phyloP scores from a whole-genome alignment of 2,113 vertebrate genomes.

The Morphnarchus princeps region DNA sequence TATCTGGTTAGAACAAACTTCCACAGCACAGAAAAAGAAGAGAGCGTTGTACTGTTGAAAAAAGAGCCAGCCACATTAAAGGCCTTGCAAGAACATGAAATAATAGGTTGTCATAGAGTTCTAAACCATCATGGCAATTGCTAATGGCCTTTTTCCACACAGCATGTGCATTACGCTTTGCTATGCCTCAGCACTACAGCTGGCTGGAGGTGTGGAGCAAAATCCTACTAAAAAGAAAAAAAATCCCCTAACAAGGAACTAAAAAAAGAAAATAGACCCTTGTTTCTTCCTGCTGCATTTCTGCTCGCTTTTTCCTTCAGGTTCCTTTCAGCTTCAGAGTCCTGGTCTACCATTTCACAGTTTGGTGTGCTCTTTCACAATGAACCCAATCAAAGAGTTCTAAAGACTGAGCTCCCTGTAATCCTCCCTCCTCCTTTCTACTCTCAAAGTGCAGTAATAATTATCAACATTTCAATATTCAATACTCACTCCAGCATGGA shows the following conservation, averaged over 20 bases:
- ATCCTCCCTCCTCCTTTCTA: neutral
- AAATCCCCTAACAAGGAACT: neutral
- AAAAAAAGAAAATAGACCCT: neutral
- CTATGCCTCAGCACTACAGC: neutral
- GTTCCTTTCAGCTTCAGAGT: neutral
- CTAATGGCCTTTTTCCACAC: fast-evolving
- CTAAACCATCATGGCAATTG: fast-evolving
- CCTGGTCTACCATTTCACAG: neutral
- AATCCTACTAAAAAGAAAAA: neutral
- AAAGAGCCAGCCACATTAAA: neutral
- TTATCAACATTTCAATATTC: fast-evolving
- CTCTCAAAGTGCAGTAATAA: neutral
- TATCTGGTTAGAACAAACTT: neutral
- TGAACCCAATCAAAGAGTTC: neutral
- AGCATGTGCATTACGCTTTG: fast-evolving
- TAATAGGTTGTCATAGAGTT: fast-evolving
- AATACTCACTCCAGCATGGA: neutral
- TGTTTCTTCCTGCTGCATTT: neutral
- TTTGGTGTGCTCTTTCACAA: neutral
- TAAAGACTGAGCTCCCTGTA: neutral
- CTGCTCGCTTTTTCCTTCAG: neutral
- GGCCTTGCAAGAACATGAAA: neutral
- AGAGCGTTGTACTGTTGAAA: fast-evolving
- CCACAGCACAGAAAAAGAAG: neutral
- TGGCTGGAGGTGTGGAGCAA: neutral